Base-by-base conservation (phyloP, 1,140 invertebrate genomes). In the Anthonomus grandis region DNA sequence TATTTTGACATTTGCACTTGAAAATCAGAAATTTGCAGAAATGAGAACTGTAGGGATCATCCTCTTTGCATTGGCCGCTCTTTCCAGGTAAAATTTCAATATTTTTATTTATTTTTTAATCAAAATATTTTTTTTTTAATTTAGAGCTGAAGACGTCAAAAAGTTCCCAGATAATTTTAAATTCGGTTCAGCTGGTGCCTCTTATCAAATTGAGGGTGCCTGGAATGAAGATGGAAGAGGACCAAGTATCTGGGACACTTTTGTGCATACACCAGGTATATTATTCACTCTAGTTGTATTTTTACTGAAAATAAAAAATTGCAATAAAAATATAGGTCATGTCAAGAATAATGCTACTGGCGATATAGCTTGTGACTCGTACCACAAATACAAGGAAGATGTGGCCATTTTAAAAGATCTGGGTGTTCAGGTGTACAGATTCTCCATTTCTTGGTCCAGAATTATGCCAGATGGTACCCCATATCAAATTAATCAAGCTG, bases 401-500 rank as follows among this genome's bases (percentile, higher is more conserved):
- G 72, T 84, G 3, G 64, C 70, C 19, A 65, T 77, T 39, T 57
- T 81, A 0, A 74, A 79, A 61, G 64, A 69, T 17, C 57, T 79
- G 18, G 75, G 76, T 3, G 78, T 81, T 1, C 62, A 74, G 36
- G 73, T 70, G 50, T 79, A 79, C 49, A 69, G 83, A 18, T 77
- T 84, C 65, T 86, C 83, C 0, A 71, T 86, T 51, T 80, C 81
- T 6, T 86, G 83, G 83, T 57, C 78, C 3, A 63, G 81, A 51
- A 59, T 70, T 37, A 41, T 70, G 24, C 69, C 69, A 18, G 42
- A 31, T 25, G 62, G 62, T 21, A 31, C 22, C 10, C 19, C 37
- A 9, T 46, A 47, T 31, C 17, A 41, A 5, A 49, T 63, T n/a
- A 63, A 57, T 50, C 31, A 53, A 51, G 23, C 24, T 5, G 62